phyloP scores from a whole-genome alignment of 2,797 vertebrate genomes.

The Petrocephalus schoutedeni region DNA sequence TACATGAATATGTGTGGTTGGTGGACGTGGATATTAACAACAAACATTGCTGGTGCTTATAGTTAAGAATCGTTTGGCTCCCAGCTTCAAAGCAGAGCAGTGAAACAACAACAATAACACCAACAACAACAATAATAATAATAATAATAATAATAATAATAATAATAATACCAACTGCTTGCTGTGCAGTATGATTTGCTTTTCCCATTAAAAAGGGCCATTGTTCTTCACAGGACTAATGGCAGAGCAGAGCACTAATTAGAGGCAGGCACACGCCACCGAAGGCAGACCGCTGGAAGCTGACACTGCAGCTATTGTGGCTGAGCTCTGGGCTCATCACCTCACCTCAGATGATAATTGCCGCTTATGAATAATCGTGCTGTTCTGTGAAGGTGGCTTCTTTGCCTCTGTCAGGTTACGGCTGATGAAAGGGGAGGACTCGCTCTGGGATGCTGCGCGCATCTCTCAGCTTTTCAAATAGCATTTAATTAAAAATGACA shows the following conservation, averaged over 20 bases:
- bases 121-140: not conserved
- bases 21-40: not conserved
- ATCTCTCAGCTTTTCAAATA: not conserved
- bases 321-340: constrained; percentile 20
- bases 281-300: not conserved
- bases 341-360: constrained; percentile 37
- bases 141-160: not conserved
- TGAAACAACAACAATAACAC: not conserved
- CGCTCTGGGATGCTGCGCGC: not conserved
- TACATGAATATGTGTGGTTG: not conserved
- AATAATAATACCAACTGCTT: not conserved
- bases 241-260: not conserved
- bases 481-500: not conserved
- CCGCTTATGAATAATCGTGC: constrained; percentile 30
- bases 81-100: not conserved
- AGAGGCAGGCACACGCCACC: not conserved
- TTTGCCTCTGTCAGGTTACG: not conserved
- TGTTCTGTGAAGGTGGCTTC: not conserved
- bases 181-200: not conserved
- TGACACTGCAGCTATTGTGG: constrained; percentile 1
- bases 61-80: not conserved
- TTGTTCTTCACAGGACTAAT: not conserved
- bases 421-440: not conserved
- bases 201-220: not conserved
- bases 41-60: not conserved